phyloP scores from a whole-genome alignment of 1,140 invertebrate genomes.

The Spodoptera litura region DNA sequence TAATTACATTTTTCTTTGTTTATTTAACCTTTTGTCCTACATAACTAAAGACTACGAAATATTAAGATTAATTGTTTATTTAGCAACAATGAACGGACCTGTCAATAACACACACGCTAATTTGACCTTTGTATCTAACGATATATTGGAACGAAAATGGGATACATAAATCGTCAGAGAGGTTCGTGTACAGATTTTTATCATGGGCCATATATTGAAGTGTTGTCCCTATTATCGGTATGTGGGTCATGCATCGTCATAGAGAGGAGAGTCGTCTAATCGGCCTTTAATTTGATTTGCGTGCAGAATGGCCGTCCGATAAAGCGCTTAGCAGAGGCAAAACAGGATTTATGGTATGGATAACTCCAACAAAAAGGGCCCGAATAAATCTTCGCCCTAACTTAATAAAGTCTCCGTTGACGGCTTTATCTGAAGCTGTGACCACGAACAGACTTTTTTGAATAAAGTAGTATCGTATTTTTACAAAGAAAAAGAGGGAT shows the following conservation, averaged over 20 bases:
- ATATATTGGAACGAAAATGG: constrained; percentile 14
- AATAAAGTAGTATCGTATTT: constrained; percentile 55
- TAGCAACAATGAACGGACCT: constrained; percentile 18
- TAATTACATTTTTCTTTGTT: constrained; percentile 15
- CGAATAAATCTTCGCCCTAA: constrained; percentile 72
- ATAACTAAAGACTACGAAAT: constrained; percentile 29
- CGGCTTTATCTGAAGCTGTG: constrained; percentile 66
- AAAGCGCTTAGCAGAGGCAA: constrained; percentile 69
- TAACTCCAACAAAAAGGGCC: constrained; percentile 70
- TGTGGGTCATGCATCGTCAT: constrained; percentile 56
- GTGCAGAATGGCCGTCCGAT: constrained; percentile 65
- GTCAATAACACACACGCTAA: constrained; percentile 17
- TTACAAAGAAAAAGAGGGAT: constrained; percentile 2
- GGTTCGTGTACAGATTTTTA: constrained; percentile 38
- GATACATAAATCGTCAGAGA: constrained; percentile 13
- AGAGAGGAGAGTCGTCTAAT: constrained; percentile 57
- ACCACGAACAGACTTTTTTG: constrained; percentile 56
- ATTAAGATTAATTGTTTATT: constrained; percentile 29
- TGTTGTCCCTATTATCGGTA: constrained; percentile 50
- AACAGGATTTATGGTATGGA: constrained; percentile 75
- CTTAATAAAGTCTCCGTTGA: constrained; percentile 76
- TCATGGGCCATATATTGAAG: constrained; percentile 51
- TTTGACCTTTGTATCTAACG: constrained; percentile 13
- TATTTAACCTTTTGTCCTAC: background rate
- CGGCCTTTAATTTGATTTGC: constrained; percentile 74